Evolutionary conservation across 1,140 invertebrate genomes (phyloP).

Genomic region (Archivesica marissinica): DNA sequence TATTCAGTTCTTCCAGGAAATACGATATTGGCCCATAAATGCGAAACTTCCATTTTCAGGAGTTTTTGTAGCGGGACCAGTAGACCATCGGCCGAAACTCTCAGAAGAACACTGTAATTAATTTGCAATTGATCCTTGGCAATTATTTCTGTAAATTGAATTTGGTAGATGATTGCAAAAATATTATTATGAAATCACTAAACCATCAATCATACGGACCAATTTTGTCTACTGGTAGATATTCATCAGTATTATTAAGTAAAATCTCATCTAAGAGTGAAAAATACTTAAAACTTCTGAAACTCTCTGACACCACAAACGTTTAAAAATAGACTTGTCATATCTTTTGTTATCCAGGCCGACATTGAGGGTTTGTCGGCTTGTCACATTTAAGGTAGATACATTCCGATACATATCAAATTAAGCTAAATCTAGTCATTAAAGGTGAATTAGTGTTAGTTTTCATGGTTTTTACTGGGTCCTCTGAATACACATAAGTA

Average conservation of each 20-base stretch:
- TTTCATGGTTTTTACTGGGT: slow-evolving; percentile 47
- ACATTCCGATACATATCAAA: slow-evolving; percentile 61
- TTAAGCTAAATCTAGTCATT: slow-evolving; percentile 63
- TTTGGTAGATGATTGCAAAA: slow-evolving; percentile 61
- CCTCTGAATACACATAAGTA: slow-evolving; percentile 35
- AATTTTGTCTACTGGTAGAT: slow-evolving; percentile 49
- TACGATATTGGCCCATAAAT: slow-evolving; percentile 5
- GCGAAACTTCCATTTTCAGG: background rate
- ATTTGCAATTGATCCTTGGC: slow-evolving; percentile 51
- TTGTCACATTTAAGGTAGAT: slow-evolving; percentile 49
- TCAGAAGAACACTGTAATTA: slow-evolving; percentile 49
- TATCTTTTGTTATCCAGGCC: slow-evolving; percentile 25
- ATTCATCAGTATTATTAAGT: slow-evolving; percentile 29
- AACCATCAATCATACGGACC: slow-evolving; percentile 45
- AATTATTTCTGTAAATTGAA: slow-evolving; percentile 57
- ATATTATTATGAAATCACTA: slow-evolving; percentile 62
- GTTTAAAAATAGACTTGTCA: slow-evolving; percentile 63
- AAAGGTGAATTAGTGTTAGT: slow-evolving; percentile 59
- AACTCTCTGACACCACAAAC: slow-evolving; percentile 32
- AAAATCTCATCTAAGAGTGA: slow-evolving; percentile 7
- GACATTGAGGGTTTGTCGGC: slow-evolving; percentile 38
- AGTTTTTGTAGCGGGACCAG: background rate
- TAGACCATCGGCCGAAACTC: background rate
- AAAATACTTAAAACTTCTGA: slow-evolving; percentile 10
- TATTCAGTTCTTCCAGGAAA: too few species aligned